A percentile compares a stretch with the other conserved stretches of the same genome.
phyloP scores from a whole-genome alignment of 2,113 vertebrate genomes.

The Kryptolebias marmoratus region DNA sequence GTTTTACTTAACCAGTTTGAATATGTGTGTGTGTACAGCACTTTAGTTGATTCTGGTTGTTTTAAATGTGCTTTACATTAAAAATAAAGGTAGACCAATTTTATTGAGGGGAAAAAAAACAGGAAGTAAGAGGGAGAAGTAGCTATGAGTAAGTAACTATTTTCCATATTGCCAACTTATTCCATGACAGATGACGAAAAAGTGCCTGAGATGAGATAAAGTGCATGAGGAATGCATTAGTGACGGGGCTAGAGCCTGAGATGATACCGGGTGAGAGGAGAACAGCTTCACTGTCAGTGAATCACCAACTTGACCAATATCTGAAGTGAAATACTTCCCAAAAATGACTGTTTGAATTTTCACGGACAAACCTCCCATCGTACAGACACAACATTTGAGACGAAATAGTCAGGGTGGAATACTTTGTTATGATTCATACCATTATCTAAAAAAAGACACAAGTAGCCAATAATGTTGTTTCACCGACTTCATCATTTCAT shows the following conservation, averaged over 20 bases:
- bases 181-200: conserved; percentile 42
- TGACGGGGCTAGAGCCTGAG: conserved; percentile 18
- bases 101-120: conserved; percentile 6
- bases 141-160: background rate
- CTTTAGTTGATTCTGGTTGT: background rate
- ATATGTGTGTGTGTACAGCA: background rate
- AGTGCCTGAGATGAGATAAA: conserved; percentile 31
- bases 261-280: conserved; percentile 32
- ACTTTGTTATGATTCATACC: conserved; percentile 34
- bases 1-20: too few species aligned
- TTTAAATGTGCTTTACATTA: too few species aligned
- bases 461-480: background rate
- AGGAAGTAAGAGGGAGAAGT: background rate
- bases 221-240: conserved; percentile 47
- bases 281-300: conserved; percentile 40
- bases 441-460: background rate
- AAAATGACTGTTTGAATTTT: conserved; percentile 12
- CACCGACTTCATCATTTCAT: background rate
- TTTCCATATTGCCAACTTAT: conserved; percentile 21
- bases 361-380: background rate
- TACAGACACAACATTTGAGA: conserved; percentile 9
- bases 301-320: conserved; percentile 38
- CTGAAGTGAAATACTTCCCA: conserved; percentile 14
- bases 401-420: conserved; percentile 28
- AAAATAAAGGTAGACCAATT: background rate